Percentiles rank a stretch among this genome's conserved stretches.
phyloP scores from a whole-genome alignment of 2,888 invertebrate species.

The Noctua fimbriata region DNA sequence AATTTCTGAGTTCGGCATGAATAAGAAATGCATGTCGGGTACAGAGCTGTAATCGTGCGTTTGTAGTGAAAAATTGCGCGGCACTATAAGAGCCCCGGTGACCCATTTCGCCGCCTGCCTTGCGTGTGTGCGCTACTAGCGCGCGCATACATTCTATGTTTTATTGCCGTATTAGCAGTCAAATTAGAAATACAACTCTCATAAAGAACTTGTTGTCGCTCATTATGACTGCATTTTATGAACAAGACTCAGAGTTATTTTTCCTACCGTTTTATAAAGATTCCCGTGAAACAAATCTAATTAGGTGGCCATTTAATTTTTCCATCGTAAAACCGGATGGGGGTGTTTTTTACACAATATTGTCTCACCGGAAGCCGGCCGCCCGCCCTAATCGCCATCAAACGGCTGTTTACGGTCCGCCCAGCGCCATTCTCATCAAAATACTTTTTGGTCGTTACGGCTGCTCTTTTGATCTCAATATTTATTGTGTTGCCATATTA shows the following conservation, averaged over 20 bases:
- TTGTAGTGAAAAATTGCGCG: constrained; percentile 41
- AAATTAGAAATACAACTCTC: constrained; percentile 28
- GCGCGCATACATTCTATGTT: constrained; percentile 39
- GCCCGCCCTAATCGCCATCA: constrained; percentile 54
- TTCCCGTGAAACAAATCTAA: constrained; percentile 70
- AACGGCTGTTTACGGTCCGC: constrained; percentile 56
- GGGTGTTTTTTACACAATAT: constrained; percentile 68
- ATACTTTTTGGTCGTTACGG: constrained; percentile 50
- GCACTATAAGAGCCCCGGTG: constrained; percentile 37
- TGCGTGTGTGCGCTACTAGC: constrained; percentile 31
- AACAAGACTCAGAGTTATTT: constrained; percentile 11
- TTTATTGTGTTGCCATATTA: constrained; percentile 60
- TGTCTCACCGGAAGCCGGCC: constrained; percentile 64
- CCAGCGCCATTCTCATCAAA: constrained; percentile 56
- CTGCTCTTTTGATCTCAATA: constrained; percentile 56
- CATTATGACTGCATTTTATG: constrained; percentile 38
- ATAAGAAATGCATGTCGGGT: constrained; percentile 50
- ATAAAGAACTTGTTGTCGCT: constrained; percentile 21
- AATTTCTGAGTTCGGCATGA: constrained; percentile 27
- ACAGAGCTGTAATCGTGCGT: constrained; percentile 38
- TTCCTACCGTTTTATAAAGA: constrained; percentile 56
- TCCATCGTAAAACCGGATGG: constrained; percentile 67
- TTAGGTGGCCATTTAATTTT: constrained; percentile 71
- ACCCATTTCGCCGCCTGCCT: constrained; percentile 42
- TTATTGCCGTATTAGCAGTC: constrained; percentile 36